phyloP scores from a whole-genome alignment of 2,888 invertebrate species.

The Campoletis raptor region DNA sequence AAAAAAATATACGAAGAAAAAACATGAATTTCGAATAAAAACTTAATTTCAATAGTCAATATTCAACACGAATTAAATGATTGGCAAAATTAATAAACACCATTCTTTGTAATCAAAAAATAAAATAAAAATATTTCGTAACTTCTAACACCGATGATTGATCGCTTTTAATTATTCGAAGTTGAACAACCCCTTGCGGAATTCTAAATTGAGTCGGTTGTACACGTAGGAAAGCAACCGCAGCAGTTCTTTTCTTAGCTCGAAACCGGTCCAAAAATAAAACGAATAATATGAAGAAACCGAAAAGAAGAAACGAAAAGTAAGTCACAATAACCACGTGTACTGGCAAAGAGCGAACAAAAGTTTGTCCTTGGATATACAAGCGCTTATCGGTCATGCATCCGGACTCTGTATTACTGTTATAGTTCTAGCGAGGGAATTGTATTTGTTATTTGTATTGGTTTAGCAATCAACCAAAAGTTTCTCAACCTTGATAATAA shows the following conservation, averaged over 20 bases:
- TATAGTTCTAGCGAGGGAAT: background rate
- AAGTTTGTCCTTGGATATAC: slow-evolving; percentile 32
- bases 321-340: background rate
- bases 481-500: background rate
- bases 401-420: background rate
- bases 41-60: background rate
- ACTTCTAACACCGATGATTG: background rate
- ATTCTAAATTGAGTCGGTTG: slow-evolving; percentile 21
- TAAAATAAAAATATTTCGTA: no score
- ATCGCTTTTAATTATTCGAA: background rate
- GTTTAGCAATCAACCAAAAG: slow-evolving; percentile 42
- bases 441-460: slow-evolving; percentile 14
- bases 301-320: background rate
- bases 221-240: background rate
- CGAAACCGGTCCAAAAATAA: slow-evolving; percentile 35
- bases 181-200: slow-evolving; percentile 43
- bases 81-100: background rate
- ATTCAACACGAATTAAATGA: background rate
- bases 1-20: no score
- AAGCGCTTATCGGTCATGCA: slow-evolving; percentile 31
- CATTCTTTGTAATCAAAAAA: background rate
- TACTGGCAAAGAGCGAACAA: background rate
- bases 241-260: slow-evolving; percentile 59
- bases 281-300: slow-evolving; percentile 7
- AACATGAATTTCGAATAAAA: no score